Base-by-base conservation (phyloP, 1,140 invertebrate genomes). In the Rhagoletis zephyria region DNA sequence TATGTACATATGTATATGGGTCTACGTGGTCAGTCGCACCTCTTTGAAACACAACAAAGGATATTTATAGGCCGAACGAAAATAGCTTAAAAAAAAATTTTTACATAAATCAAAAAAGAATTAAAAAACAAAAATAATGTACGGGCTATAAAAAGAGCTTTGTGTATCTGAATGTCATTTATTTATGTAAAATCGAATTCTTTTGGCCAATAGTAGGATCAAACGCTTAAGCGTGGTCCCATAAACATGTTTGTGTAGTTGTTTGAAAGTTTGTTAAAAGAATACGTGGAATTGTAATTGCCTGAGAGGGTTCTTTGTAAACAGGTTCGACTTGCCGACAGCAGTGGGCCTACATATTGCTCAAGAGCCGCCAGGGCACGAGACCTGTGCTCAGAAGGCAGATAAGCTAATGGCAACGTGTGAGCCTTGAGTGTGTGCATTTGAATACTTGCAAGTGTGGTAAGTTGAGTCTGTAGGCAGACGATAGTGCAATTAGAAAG, bases 371-470 rank as follows among this genome's bases (percentile, higher is more conserved):
- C 16, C 61, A 12, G 16, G 16, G 40, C 67, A 74, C 67, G 42
- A 45, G 67, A 74, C 42, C 4, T 48, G 16, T 4, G 14, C 42
- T 74, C 45, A n/a, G 67, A 0, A 48, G 14, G 14, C 67, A 67
- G 30, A 30, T 30, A 30, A 67, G 64, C 3, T 30, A 16, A 63
- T 16, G 19, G n/a, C 63, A 67, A 10, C 61, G 16, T 63, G 16
- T 63, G 10, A 63, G 10, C 10, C 16, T 63, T 63, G 16, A 14
- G 61, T 14, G 16, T 63, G 61, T 7, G 61, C 61, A n/a, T 63
- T 4, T 74, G 67, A 74, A 74, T 16, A 16, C 67, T 48, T 74
- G 40, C 67, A 74, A 74, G 67, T 74, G 67, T 12, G 61, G 16
- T 16, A 63, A 14, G 7, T 7, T 4, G 7, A 56, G 2, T 56